phyloP scores from a whole-genome alignment of 2,113 vertebrate genomes.

The Callionymus lyra region DNA sequence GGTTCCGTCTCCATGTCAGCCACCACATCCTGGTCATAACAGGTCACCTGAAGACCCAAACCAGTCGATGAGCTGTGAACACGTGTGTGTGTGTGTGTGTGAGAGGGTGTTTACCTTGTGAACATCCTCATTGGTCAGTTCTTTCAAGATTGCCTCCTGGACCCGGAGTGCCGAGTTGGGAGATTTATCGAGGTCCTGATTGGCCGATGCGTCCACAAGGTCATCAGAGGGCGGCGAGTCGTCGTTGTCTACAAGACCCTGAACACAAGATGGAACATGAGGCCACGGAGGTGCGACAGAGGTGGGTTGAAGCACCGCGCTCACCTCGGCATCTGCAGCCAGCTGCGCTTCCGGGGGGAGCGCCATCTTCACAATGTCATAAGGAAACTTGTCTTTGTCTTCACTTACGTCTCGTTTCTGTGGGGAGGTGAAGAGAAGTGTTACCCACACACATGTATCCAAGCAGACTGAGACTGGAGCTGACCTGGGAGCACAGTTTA shows the following conservation, averaged over 20 bases:
- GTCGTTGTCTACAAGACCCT: conserved; percentile 89
- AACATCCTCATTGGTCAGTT: conserved; percentile 88
- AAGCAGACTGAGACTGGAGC: background rate
- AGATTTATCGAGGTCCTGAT: conserved; percentile 59
- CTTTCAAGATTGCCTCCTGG: conserved; percentile 92
- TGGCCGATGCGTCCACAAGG: conserved; percentile 40
- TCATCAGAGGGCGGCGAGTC: conserved; percentile 51
- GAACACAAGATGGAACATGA: conserved; percentile 6
- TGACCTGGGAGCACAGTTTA: conserved; percentile 90
- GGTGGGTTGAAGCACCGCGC: background rate
- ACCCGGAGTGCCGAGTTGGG: conserved; percentile 68
- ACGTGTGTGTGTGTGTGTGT: background rate
- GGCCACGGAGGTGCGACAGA: background rate
- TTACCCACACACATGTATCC: background rate
- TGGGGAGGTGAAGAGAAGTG: background rate
- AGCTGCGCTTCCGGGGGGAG: conserved; percentile 57
- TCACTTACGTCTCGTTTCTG: conserved; percentile 88
- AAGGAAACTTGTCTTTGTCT: conserved; percentile 69
- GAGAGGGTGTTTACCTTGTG: conserved; percentile 67
- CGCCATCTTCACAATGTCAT: conserved; percentile 63
- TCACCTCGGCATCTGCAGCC: conserved; percentile 39
- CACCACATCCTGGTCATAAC: conserved; percentile 87
- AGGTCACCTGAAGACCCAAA: conserved; percentile 63
- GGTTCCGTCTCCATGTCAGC: conserved; percentile 81
- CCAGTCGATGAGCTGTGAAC: conserved; percentile 1